Evolutionary conservation across 2,797 vertebrate genomes (phyloP).

Genomic region (Molossus alvarezi): DNA sequence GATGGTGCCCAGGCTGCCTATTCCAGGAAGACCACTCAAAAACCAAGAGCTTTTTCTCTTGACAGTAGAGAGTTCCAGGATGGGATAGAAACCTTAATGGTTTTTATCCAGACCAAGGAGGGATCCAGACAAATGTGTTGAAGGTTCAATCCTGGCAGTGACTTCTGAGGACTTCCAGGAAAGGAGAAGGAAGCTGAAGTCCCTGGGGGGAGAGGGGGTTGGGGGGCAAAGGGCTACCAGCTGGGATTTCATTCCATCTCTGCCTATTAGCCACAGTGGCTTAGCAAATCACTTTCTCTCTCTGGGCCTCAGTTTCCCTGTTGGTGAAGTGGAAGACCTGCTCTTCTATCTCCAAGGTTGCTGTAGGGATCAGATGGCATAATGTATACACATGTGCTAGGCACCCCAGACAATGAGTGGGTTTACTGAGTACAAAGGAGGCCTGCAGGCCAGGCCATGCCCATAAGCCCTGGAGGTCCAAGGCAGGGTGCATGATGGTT

Average conservation of each 20-base stretch:
- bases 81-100: background rate
- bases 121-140: background rate
- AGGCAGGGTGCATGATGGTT: background rate
- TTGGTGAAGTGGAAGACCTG: background rate
- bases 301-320: slow-evolving; percentile 68
- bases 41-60: background rate
- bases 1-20: background rate
- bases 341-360: background rate
- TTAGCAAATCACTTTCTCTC: background rate
- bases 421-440: slow-evolving; percentile 39
- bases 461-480: background rate
- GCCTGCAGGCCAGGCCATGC: background rate
- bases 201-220: too few relatives aligned
- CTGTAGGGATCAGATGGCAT: background rate
- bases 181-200: slow-evolving; percentile 6
- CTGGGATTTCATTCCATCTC: background rate
- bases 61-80: background rate
- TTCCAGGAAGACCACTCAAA: slow-evolving; percentile 61
- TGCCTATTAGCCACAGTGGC: background rate
- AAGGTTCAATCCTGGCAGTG: background rate
- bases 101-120: background rate
- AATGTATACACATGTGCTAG: background rate
- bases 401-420: background rate
- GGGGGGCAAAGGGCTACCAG: background rate
- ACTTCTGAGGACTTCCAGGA: slow-evolving; percentile 17